A percentile compares a stretch with the other conserved stretches of the same genome.
phyloP scores from a whole-genome alignment of 2,113 vertebrate genomes.

The Anarhynchus alexandrinus region DNA sequence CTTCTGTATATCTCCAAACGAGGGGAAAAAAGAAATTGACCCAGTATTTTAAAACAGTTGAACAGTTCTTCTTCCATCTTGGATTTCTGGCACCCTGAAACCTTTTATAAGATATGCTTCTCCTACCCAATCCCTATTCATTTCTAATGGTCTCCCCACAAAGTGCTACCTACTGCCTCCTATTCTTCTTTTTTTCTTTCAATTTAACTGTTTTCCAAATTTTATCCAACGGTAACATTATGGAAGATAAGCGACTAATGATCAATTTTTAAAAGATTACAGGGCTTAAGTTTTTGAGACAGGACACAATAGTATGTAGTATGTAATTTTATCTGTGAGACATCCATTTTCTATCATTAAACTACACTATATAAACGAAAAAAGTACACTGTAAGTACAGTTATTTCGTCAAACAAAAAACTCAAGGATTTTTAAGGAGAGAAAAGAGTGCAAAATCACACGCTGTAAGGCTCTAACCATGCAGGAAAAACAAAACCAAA shows the following conservation, averaged over 20 bases:
- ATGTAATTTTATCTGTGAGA: constrained; percentile 65
- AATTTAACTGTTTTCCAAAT: constrained; percentile 46
- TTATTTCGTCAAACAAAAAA: constrained; percentile 35
- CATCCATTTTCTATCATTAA: constrained; percentile 68
- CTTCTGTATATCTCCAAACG: background rate
- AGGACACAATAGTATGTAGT: constrained; percentile 25
- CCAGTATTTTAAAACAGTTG: background rate
- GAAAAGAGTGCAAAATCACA: constrained; percentile 13
- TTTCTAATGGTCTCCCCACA: background rate
- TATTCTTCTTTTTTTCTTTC: background rate
- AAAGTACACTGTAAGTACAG: constrained; percentile 16
- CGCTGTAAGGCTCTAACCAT: background rate
- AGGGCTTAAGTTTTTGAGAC: constrained; percentile 51
- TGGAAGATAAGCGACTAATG: constrained; percentile 50
- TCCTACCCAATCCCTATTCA: background rate
- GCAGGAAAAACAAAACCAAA: background rate
- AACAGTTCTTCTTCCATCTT: background rate
- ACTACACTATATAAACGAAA: constrained; percentile 61
- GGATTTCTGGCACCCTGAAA: background rate
- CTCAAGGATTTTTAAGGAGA: constrained; percentile 37
- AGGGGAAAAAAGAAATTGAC: background rate
- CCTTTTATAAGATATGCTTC: background rate
- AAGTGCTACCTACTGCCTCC: background rate
- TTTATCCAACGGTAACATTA: constrained; percentile 42
- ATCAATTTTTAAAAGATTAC: constrained; percentile 62